Percentiles rank a stretch among this genome's conserved stretches.
Evolutionary conservation across 2,113 vertebrate species (phyloP).

Genomic region (Coptodon rendalli): DNA sequence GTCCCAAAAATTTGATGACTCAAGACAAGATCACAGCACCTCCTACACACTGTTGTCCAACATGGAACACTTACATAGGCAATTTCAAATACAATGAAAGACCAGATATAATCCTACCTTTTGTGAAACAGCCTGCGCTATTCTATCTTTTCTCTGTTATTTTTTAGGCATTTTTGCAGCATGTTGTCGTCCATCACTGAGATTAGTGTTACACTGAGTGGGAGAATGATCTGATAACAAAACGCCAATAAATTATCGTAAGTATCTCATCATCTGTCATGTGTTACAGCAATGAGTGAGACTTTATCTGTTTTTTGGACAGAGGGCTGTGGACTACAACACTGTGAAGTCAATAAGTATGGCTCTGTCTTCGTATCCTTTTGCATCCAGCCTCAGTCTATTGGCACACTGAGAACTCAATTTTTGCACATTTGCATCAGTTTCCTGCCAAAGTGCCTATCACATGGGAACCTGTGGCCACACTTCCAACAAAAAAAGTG

Average conservation of each 20-base stretch:
- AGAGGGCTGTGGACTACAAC: neutral
- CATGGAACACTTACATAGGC: neutral
- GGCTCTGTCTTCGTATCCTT: conserved; percentile 1
- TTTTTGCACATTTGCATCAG: conserved; percentile 21
- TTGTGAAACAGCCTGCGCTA: neutral
- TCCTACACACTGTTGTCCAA: conserved; percentile 1
- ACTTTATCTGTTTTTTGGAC: conserved; percentile 3
- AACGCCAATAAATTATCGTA: conserved; percentile 11
- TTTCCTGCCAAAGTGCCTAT: conserved; percentile 17
- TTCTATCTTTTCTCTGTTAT: neutral
- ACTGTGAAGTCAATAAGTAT: conserved; percentile 17
- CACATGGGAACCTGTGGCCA: neutral
- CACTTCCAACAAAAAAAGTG: neutral
- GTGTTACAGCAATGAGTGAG: neutral
- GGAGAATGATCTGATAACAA: conserved; percentile 17
- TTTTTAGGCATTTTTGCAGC: neutral
- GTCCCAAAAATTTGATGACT: neutral
- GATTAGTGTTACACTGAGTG: neutral
- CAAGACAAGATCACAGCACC: neutral
- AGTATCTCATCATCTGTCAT: conserved; percentile 24
- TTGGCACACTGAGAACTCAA: conserved; percentile 4
- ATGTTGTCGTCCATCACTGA: neutral
- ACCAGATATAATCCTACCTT: neutral
- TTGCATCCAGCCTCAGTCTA: conserved; percentile 3
- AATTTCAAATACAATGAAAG: neutral